Conservation (phyloP, 2,113 vertebrate genomes). For the Psittacara wagleri region DNA sequence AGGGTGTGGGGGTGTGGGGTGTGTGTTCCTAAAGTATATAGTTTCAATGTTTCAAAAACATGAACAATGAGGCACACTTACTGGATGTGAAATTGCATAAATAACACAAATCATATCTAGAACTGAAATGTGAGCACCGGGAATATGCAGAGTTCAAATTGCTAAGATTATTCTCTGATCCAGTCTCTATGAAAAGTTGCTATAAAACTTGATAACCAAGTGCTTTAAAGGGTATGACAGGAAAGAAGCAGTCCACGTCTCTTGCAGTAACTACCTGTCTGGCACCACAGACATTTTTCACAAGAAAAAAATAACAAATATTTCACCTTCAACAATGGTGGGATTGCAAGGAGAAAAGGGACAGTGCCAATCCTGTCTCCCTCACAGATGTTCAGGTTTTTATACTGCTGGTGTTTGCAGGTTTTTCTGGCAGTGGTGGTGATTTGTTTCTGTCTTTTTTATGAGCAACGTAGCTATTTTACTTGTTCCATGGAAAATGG, state of each 20-base stretch:
- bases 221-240: background rate
- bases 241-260: background rate
- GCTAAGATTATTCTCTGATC: background rate
- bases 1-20: background rate
- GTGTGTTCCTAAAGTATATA: background rate
- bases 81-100: background rate
- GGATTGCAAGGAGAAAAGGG: background rate
- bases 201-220: background rate
- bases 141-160: background rate
- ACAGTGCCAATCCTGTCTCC: background rate
- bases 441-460: background rate
- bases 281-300: background rate
- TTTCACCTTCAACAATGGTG: background rate
- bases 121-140: background rate
- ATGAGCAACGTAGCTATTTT: background rate
- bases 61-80: background rate
- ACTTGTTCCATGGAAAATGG: background rate
- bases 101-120: background rate
- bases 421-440: background rate
- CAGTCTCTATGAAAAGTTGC: background rate
- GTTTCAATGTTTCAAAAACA: accelerated
- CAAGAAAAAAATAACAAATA: background rate
- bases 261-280: background rate
- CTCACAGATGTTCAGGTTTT: background rate
- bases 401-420: accelerated